These are phyloP conservation scores for Selene dorsalis DNA, from an alignment of 2,797 vertebrate species.

Conservation along the genomic window DNA sequence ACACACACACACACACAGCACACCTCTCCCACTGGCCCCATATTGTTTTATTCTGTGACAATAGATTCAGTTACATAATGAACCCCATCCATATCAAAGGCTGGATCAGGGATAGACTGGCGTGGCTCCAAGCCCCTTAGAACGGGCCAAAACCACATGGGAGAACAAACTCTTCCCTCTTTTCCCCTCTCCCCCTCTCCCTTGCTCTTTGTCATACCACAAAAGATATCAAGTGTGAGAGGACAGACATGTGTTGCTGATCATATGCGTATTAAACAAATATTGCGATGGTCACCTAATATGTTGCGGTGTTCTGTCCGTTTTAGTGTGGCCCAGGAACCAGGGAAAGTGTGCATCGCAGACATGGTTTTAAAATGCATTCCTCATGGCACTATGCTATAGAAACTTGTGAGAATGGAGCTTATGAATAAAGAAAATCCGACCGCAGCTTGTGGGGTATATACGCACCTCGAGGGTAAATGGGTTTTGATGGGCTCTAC, in stretches of 20 bases:
- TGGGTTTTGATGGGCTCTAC: slow-evolving; percentile 66
- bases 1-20: slow-evolving; percentile 35
- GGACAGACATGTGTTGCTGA: slow-evolving; percentile 83
- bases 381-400: slow-evolving; percentile 58
- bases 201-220: slow-evolving; percentile 80
- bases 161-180: slow-evolving; percentile 78
- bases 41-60: slow-evolving; percentile 81
- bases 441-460: slow-evolving; percentile 38
- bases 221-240: slow-evolving; percentile 80
- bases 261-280: slow-evolving; percentile 79
- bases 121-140: slow-evolving; percentile 72
- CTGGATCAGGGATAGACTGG: slow-evolving; percentile 75
- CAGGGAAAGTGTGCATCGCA: slow-evolving; percentile 63
- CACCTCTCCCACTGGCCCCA: slow-evolving; percentile 63
- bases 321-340: slow-evolving; percentile 47
- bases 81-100: slow-evolving; percentile 83
- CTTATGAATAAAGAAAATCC: slow-evolving; percentile 29
- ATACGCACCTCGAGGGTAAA: slow-evolving; percentile 59
- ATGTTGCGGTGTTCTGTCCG: slow-evolving; percentile 75
- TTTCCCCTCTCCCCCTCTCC: slow-evolving; percentile 46
- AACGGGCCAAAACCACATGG: slow-evolving; percentile 82
- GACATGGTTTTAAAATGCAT: slow-evolving; percentile 66
- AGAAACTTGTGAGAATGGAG: slow-evolving; percentile 39
- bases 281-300: slow-evolving; percentile 77
- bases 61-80: slow-evolving; percentile 85